Evolutionary conservation across 2,797 vertebrate genomes (phyloP).

Genomic region (Dromococcyx pavoninus): DNA sequence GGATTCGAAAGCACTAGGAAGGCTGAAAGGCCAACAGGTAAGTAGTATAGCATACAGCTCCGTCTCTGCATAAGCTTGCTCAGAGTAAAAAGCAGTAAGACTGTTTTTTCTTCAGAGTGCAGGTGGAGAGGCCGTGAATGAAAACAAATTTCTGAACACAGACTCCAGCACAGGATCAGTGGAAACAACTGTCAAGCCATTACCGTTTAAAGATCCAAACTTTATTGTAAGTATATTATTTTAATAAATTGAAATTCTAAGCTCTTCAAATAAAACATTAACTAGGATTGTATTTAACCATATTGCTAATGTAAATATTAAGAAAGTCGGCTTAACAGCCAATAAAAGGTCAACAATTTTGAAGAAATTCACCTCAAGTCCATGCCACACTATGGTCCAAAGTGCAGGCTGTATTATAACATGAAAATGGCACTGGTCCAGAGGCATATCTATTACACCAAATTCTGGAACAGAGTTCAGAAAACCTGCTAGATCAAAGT

Average conservation of each 20-base stretch:
- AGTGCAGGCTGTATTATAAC: not conserved
- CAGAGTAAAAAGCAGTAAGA: not conserved
- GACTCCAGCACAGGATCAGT: conserved; percentile 74
- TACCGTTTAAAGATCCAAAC: conserved; percentile 90
- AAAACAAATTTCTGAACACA: conserved; percentile 78
- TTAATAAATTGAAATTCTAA: not conserved
- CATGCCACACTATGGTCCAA: not conserved
- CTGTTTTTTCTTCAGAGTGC: conserved; percentile 68
- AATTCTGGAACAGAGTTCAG: not conserved
- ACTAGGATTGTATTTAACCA: not conserved
- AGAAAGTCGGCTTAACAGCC: not conserved
- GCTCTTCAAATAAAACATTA: not conserved
- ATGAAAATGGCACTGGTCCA: not conserved
- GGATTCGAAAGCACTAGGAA: not conserved
- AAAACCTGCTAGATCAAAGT: not conserved
- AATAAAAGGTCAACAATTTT: not conserved
- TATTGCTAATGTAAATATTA: not conserved
- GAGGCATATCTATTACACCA: not conserved
- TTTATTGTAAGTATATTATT: conserved; percentile 84
- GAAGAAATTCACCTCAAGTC: not conserved
- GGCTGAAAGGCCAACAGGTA: not conserved
- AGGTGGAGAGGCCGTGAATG: conserved; percentile 76
- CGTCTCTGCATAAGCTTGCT: not conserved
- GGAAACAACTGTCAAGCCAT: conserved; percentile 82
- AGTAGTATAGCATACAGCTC: not conserved